Conservation (phyloP, 2,113 vertebrate genomes). For the Alethe castanea region DNA sequence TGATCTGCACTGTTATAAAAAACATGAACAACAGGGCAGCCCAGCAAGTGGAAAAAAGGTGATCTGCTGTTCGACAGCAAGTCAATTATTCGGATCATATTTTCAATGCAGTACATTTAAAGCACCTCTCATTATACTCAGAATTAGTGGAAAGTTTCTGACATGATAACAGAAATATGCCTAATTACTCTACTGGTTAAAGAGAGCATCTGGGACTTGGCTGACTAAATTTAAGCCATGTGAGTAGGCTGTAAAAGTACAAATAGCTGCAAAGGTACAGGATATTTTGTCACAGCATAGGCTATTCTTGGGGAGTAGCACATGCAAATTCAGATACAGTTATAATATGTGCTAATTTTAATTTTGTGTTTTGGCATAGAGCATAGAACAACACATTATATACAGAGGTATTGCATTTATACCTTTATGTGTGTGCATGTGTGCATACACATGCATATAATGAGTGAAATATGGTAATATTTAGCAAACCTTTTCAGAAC, state of each 20-base stretch:
- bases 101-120: background rate
- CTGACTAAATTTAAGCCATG: background rate
- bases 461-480: background rate
- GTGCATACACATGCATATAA: background rate
- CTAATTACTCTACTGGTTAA: background rate
- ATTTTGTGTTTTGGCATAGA: background rate
- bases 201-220: background rate
- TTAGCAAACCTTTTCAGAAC: background rate
- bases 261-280: background rate
- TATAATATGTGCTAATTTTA: background rate
- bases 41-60: background rate
- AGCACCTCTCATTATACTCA: background rate
- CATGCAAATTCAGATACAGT: background rate
- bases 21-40: background rate
- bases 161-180: background rate
- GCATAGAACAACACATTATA: background rate
- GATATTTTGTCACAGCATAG: background rate
- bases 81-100: background rate
- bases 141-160: background rate
- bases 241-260: background rate
- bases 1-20: background rate
- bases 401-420: background rate
- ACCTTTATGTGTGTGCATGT: rapidly evolving
- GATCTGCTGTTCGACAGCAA: background rate
- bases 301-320: background rate